Evolutionary conservation across 2,888 invertebrate species (phyloP), one percentile per base, ranked within the genome.

Genomic region (Perithous albicinctus): DNA sequence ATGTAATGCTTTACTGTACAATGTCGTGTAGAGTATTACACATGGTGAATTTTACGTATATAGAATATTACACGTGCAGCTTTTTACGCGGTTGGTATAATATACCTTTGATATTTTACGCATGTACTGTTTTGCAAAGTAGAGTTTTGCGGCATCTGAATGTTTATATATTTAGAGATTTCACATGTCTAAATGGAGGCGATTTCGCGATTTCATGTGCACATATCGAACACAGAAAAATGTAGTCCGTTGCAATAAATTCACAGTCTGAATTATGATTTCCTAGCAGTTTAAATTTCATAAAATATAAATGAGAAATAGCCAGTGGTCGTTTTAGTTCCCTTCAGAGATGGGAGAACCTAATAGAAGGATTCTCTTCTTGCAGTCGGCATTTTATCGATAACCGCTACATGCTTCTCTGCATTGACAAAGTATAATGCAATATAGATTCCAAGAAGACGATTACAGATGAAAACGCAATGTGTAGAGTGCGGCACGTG

Each of bases 381-480:
- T 18, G 6, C 35, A 67, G 46, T 20, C 67, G 51, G 48, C 29
- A 67, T 51, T 67, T 20, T 48, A 32, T 67, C 48, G 67, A 51
- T 67, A 35, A 67, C 51, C 67, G 48, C 18, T 66, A 32, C 12
- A n/a, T 20, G 48, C 29, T 18, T 66, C 46, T 1, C 1, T 20
- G 6, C 12, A 29, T 8, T 32, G 12, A n/a, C 35, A 8, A 35
- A 35, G 35, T 8, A 6, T 26, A n/a, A 20, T 32, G 12, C 18
- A 32, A 20, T 66, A 66, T 46, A 10, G 66, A 12, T n/a, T 20
- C 6, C 35, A 35, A 23, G 38, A 51, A 35, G 66, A 12, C 1
- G n/a, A 15, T 1, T 35, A 10, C 29, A 4, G 5, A n/a, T n/a
- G 20, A 8, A 15, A 29, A 29, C 6, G n/a, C 51, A 18, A 18